phyloP scores from a whole-genome alignment of 2,113 vertebrate species.

The Paracanthobrama guichenoti region DNA sequence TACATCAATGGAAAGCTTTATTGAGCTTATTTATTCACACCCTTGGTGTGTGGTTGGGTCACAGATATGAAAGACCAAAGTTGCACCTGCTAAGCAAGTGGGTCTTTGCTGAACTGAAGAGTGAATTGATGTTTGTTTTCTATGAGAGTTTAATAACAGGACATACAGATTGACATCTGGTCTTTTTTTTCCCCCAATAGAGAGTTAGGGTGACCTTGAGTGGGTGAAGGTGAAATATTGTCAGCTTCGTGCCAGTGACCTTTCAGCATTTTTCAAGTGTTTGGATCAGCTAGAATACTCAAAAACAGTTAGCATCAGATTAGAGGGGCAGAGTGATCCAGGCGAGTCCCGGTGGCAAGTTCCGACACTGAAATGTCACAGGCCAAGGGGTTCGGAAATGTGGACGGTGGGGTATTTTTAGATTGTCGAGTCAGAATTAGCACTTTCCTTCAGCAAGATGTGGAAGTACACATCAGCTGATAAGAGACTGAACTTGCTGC shows the following conservation, averaged over 20 bases:
- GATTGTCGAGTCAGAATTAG: background rate
- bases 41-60: no score
- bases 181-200: background rate
- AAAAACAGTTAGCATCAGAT: slow-evolving; percentile 72
- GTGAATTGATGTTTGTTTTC: background rate
- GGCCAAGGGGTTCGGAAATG: slow-evolving; percentile 15
- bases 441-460: background rate
- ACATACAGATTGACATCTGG: background rate
- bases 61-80: background rate
- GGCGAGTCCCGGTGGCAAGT: slow-evolving; percentile 63
- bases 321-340: slow-evolving; percentile 45
- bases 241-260: slow-evolving; percentile 59
- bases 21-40: no score
- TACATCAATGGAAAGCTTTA: no score
- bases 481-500: slow-evolving; percentile 13
- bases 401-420: slow-evolving; percentile 24
- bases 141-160: background rate
- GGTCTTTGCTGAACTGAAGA: background rate
- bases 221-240: background rate
- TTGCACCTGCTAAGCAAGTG: background rate
- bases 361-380: slow-evolving; percentile 68
- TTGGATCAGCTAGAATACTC: slow-evolving; percentile 71
- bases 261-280: slow-evolving; percentile 66
- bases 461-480: slow-evolving; percentile 9
- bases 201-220: slow-evolving; percentile 4